Evolutionary conservation across 1,140 invertebrate genomes (phyloP).

Genomic region (Anastatus disparis): DNA sequence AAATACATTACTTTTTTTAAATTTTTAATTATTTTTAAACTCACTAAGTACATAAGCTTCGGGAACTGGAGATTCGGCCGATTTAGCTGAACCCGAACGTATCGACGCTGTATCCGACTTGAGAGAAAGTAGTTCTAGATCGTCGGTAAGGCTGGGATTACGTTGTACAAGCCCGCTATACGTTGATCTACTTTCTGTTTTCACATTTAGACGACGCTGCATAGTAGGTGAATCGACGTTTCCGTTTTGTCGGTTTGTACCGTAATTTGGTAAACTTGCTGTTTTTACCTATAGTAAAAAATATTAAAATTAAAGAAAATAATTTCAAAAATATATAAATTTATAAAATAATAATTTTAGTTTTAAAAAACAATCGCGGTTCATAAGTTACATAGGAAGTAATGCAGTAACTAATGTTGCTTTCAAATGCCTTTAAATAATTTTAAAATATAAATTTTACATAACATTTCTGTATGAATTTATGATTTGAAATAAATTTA

Average conservation of each 20-base stretch:
- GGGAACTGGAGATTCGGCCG: slow-evolving; percentile 61
- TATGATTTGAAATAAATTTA: background rate
- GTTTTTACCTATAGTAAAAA: slow-evolving; percentile 55
- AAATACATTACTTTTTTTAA: too few species aligned
- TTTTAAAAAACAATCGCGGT: too few species aligned
- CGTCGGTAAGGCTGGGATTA: slow-evolving; percentile 59
- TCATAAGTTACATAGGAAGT: too few species aligned
- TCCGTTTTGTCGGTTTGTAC: slow-evolving; percentile 48
- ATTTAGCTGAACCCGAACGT: slow-evolving; percentile 57
- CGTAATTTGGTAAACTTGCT: slow-evolving; percentile 62
- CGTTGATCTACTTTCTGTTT: slow-evolving; percentile 78
- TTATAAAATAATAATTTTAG: too few species aligned
- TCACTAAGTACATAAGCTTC: slow-evolving; percentile 68
- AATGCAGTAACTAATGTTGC: too few species aligned
- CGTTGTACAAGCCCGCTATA: slow-evolving; percentile 56
- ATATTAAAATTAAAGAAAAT: background rate
- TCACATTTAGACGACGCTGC: slow-evolving; percentile 73
- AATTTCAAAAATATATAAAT: too few species aligned
- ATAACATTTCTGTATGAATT: too few species aligned
- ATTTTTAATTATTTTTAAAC: slow-evolving; percentile 44
- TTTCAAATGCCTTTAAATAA: too few species aligned
- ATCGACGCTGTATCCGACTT: slow-evolving; percentile 62
- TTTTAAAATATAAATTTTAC: too few species aligned
- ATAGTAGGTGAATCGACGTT: slow-evolving; percentile 65
- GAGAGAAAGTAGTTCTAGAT: slow-evolving; percentile 58